These are phyloP conservation scores for Eriosoma lanigerum DNA, from an alignment of 1,140 invertebrate genomes.

Conservation along the genomic window DNA sequence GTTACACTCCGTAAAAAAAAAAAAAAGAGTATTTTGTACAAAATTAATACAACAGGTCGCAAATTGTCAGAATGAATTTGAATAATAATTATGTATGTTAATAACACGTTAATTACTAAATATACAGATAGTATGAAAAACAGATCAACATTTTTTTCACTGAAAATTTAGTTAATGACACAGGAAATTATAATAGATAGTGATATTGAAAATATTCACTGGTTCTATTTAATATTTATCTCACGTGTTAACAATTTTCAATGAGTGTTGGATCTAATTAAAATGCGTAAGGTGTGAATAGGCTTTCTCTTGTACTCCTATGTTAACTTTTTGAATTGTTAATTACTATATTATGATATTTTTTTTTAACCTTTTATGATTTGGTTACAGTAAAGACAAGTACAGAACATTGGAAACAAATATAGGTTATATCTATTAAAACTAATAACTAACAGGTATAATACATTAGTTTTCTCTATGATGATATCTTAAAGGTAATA, in stretches of 20 bases:
- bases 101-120: slow-evolving; percentile 35
- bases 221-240: background rate
- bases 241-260: background rate
- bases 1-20: background rate
- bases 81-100: slow-evolving; percentile 28
- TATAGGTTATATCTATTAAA: slow-evolving; percentile 23
- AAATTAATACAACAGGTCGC: background rate
- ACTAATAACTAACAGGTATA: background rate
- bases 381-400: slow-evolving; percentile 15
- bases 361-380: slow-evolving; percentile 21
- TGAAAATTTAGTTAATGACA: background rate
- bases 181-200: background rate
- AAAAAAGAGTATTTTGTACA: background rate
- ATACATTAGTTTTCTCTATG: background rate
- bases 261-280: slow-evolving; percentile 30
- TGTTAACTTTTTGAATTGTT: slow-evolving; percentile 26
- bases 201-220: background rate
- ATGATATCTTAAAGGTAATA: slow-evolving; percentile 2
- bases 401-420: slow-evolving; percentile 19
- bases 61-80: background rate
- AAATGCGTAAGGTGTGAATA: slow-evolving; percentile 24
- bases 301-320: slow-evolving; percentile 15
- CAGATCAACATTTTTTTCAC: slow-evolving; percentile 6
- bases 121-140: background rate
- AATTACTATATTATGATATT: slow-evolving; percentile 19